Evolutionary conservation across 2,888 invertebrate genomes (phyloP), one percentile per base, ranked within the genome.

Genomic region (Encarsia formosa): DNA sequence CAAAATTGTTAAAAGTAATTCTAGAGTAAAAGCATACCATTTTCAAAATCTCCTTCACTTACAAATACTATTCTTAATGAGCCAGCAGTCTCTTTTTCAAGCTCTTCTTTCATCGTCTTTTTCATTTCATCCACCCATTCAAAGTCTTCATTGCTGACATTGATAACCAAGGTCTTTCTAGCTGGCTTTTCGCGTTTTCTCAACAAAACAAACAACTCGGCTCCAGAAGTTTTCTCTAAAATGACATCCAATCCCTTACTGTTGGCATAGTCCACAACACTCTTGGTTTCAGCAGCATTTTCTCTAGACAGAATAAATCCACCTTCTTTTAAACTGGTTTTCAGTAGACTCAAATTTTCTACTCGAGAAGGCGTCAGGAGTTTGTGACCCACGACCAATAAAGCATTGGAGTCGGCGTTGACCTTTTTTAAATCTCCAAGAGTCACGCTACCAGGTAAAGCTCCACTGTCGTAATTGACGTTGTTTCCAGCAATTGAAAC

Each of bases 11-110:
- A 34, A 5, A n/a, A n/a, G 34, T 34, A 9, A 34, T 15, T 34
- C 15, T 15, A n/a, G 16, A 34, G 5, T 5, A 34, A 13, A n/a
- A 16, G 20, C 38, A 2, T 31, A 56, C 56, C 57, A 67, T 81
- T 89, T 6, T 83, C 75, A 2, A 79, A 77, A 49, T 86, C 83
- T 58, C 83, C 81, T 69, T 86, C 81, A 1, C 83, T 77, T 16
- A 88, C 81, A 1, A 94, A 68, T 1, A 88, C 76, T 1, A 87
- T 71, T 63, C 81, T 80, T 13, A 76, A 74, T 1, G 75, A 74
- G 24, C 73, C 71, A 49, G 75, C 73, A 0, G 73, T 63, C 34
- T 78, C 76, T 49, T 78, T 77, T 74, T 79, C 57, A 68, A 68
- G 41, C 56, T 66, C 61, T 38, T 49, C 31, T 34, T 67, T 68